Evolutionary conservation across 2,888 invertebrate species (phyloP).

Genomic region (Dasysyrphus tricinctus): DNA sequence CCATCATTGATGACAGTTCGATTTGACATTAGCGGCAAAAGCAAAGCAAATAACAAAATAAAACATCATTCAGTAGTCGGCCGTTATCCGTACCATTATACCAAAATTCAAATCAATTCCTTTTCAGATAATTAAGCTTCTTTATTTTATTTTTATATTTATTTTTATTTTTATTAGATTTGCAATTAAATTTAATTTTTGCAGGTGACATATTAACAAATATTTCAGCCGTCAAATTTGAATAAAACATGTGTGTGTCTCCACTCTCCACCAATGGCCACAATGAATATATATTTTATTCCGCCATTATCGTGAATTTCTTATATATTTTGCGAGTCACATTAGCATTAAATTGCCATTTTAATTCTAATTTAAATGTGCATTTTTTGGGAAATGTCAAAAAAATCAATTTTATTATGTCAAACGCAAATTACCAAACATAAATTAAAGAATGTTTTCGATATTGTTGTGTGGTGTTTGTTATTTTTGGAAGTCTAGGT

Average conservation of each 20-base stretch:
- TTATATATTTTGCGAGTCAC: constrained; percentile 33
- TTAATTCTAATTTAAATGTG: constrained; percentile 60
- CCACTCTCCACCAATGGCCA: constrained; percentile 2
- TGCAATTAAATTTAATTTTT: constrained; percentile 68
- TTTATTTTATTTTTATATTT: constrained; percentile 55
- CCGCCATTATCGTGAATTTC: constrained; percentile 14
- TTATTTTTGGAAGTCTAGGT: constrained; percentile 48
- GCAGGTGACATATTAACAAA: constrained; percentile 63
- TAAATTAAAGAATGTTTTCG: constrained; percentile 37
- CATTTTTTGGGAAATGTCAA: constrained; percentile 69
- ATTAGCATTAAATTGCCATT: constrained; percentile 61
- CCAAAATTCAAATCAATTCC: constrained; percentile 52
- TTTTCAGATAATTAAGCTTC: constrained; percentile 69
- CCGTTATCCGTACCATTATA: constrained; percentile 51
- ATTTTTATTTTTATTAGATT: constrained; percentile 63
- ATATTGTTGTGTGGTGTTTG: background rate
- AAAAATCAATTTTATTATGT: constrained; percentile 52
- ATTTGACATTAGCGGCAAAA: constrained; percentile 27
- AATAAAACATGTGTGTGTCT: constrained; percentile 30
- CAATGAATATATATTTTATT: constrained; percentile 44
- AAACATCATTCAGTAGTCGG: constrained; percentile 67
- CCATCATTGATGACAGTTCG: constrained; percentile 50
- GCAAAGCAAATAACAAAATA: constrained; percentile 37
- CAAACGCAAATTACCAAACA: constrained; percentile 41
- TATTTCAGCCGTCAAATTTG: constrained; percentile 45